Evolutionary conservation across 2,888 invertebrate species (phyloP), one percentile per base, ranked within the genome.

Genomic region (Thera obeliscata): DNA sequence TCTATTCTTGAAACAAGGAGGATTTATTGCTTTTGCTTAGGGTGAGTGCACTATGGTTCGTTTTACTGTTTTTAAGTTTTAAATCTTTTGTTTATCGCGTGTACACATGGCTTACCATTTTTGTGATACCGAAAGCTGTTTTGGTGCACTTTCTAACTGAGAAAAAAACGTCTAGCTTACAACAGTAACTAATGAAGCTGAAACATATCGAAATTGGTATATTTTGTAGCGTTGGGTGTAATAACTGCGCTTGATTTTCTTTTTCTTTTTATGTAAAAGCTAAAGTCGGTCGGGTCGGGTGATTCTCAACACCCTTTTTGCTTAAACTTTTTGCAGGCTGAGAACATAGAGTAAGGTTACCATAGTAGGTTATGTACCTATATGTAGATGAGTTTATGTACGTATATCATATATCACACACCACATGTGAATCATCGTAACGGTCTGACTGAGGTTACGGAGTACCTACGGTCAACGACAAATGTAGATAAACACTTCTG

Each of bases 11-110:
- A 55, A 70, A 64, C 66, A 65, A 66, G 60, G 48, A 68, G 66
- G 68, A 69, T 71, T 65, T 66, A 60, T 67, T 70, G 66, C 60
- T 56, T 70, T 67, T 62, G 64, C 67, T 65, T 56, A 63, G 48
- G 63, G 74, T 74, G 64, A 71, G 74, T 69, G 46, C 7, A 54
- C n/a, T 72, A 43, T 38, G 49, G 55, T 66, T 61, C 61, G 41
- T n/a, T 61, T 59, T 54, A 54, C 11, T 38, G 12, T 41, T 63
- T 33, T 57, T n/a, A 58, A 64, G 48, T 70, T 72, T 52, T 60
- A 3, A 50, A 48, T 35, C 46, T 67, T 66, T 70, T 67, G 61
- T 67, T 63, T 69, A 66, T 62, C 22, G 66, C 60, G 63, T 60
- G 62, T 56, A 66, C 56, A 60, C 56, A 66, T 64, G 59, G 46